Base-by-base conservation (phyloP, 2,113 vertebrate species). In the Pygathrix nemaeus region DNA sequence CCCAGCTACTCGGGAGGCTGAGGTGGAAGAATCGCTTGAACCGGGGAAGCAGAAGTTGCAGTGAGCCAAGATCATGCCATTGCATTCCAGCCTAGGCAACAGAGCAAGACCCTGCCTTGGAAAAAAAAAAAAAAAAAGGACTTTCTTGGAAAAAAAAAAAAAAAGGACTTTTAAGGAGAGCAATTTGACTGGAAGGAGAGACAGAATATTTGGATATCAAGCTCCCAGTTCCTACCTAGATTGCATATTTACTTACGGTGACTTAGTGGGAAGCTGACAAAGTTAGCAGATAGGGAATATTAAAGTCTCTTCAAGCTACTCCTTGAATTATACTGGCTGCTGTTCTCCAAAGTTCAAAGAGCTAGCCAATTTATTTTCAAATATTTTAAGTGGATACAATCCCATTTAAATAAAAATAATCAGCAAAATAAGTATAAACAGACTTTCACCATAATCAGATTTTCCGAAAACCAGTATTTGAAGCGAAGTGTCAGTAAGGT, bases 291-390 rank as follows among this genome's bases (percentile, higher is more conserved):
- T 48, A 64, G 30, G 30, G 23, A 25, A 50, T 45, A 92, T 7
- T 82, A 94, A 92, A 93, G 35, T 79, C 25, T 87, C 40, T 92
- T 79, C 27, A 94, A 88, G 55, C 17, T 20, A 91, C 55, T 78
- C 66, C 52, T 93, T 94, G 48, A 85, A 85, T 93, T 97, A 16
- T 55, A 82, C 2, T 75, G 68, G 68, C n/a, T 84, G 72, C 73
- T 93, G 97, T 87, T 94, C 89, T 93, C 88, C 70, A 82, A 97
- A 82, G 45, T 81, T 90, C 48, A 80, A 88, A 94, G 64, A 83
- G 40, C 72, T 80, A 93, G 43, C n/a, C 70, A 90, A 83, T 70
- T 93, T 93, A 72, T 94, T 88, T 90, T 95, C 40, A 73, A 97
- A 97, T 40, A 95, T 68, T 97, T 89, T 90, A 95, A 52, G 40